Evolutionary conservation across 2,888 invertebrate species (phyloP).

Genomic region (Drosophila koepferae): DNA sequence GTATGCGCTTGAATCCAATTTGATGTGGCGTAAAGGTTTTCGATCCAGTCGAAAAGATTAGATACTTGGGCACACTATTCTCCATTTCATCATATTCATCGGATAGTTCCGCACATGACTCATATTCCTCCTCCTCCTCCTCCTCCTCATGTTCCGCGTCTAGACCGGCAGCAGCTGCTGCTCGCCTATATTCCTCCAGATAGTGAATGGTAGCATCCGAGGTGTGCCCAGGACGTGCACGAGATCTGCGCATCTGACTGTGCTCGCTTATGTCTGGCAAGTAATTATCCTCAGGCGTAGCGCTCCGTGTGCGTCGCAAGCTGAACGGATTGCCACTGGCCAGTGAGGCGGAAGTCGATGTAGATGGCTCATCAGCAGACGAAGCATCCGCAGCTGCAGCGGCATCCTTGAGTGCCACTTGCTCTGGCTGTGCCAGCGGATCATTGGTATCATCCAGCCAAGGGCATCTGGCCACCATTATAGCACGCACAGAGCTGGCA

Average conservation of each 20-base stretch:
- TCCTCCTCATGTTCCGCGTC: conserved; percentile 49
- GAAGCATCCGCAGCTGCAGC: not conserved
- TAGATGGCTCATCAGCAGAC: conserved; percentile 35
- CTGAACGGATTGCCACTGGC: conserved; percentile 80
- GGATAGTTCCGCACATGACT: conserved; percentile 79
- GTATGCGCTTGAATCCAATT: conserved; percentile 91
- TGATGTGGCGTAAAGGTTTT: conserved; percentile 94
- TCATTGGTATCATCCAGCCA: conserved; percentile 84
- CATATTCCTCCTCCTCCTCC: conserved; percentile 54
- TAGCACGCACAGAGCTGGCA: conserved; percentile 91
- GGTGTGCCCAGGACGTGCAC: conserved; percentile 39
- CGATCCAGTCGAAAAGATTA: conserved; percentile 93
- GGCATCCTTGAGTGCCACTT: not conserved
- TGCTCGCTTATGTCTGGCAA: conserved; percentile 68
- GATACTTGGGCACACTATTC: conserved; percentile 87
- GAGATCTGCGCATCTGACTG: conserved; percentile 47
- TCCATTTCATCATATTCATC: conserved; percentile 87
- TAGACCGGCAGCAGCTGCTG: conserved; percentile 45
- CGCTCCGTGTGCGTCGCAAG: conserved; percentile 62
- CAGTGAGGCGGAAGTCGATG: conserved; percentile 21
- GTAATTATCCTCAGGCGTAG: conserved; percentile 61
- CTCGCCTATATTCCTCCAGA: conserved; percentile 87
- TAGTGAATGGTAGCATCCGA: conserved; percentile 86
- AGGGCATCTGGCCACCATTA: conserved; percentile 91
- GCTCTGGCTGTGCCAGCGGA: conserved; percentile 52